These are phyloP conservation scores for Eupristina koningsbergeri DNA, from an alignment of 1,140 invertebrate genomes.

Conservation along the genomic window DNA sequence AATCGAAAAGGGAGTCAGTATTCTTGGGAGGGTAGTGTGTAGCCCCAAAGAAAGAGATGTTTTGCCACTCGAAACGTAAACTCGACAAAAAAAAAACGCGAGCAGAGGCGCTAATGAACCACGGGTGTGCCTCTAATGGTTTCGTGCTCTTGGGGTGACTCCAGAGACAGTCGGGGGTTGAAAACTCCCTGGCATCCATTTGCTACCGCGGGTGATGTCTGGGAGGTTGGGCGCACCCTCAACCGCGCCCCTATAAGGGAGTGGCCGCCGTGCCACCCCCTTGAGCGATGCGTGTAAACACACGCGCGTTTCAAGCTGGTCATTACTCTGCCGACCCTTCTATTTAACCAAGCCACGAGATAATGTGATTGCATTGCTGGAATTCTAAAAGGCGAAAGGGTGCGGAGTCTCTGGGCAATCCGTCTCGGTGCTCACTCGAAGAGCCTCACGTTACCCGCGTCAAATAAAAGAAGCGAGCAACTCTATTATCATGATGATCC, in stretches of 20 bases:
- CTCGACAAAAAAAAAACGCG: neutral
- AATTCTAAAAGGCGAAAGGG: neutral
- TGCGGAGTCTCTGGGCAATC: neutral
- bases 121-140: too few relatives aligned
- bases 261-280: neutral
- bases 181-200: neutral
- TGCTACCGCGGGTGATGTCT: neutral
- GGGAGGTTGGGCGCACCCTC: too few relatives aligned
- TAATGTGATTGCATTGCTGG: slow-evolving; percentile 5
- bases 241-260: neutral
- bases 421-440: neutral
- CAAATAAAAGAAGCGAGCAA: too few relatives aligned
- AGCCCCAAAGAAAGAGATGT: neutral
- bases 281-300: neutral
- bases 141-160: too few relatives aligned
- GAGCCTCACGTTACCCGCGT: neutral
- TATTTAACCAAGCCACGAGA: neutral
- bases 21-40: too few relatives aligned
- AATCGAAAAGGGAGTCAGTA: neutral
- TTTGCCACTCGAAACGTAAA: neutral
- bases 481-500: too few relatives aligned
- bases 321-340: neutral
- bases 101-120: neutral
- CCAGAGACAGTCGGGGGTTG: neutral
- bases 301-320: neutral